Evolutionary conservation across 1,140 invertebrate genomes (phyloP), one percentile per base, ranked within the genome.

Genomic region (Pollicipes pollicipes): DNA sequence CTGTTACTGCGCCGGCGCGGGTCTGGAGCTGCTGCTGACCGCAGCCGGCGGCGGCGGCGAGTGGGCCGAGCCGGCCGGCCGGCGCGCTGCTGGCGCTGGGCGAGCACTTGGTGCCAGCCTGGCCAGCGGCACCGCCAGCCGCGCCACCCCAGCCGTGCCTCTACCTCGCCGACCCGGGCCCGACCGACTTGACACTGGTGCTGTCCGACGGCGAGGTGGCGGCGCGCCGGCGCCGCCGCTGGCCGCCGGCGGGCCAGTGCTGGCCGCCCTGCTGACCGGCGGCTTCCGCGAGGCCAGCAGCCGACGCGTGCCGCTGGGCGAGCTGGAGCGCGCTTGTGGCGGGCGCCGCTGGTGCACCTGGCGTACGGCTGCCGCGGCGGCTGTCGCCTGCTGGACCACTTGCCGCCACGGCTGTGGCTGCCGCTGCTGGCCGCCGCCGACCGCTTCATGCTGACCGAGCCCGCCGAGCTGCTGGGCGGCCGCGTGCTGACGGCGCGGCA

Each of bases 181-280:
- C 64, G 17, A 8, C 2, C 17, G 64, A 66, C 27, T 10, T 66
- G 27, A 66, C 64, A 1, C 64, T 66, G 16, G 64, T 66, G n/a
- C n/a, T 66, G 64, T 27, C n/a, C 2, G 64, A 66, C 64, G 64
- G 64, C 3, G 27, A 29, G 27, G 64, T 66, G 64, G n/a, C 64
- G n/a, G 64, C 64, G 2, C 28, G 27, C 8, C n/a, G 64, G 2
- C 10, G 26, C 28, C 64, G n/a, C 37, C 24, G n/a, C 64, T 66
- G 28, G 64, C 64, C 3, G 64, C 64, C 64, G 64, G 64, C 64
- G 28, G 64, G 27, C 27, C n/a, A 1, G 64, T 66, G 64, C 64
- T 66, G 64, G 64, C n/a, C n/a, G 64, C 64, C 6, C 64, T 66
- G n/a, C 64, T 66, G 10, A 66, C 64, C 27, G 64, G 64, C n/a